A percentile compares a stretch with the other conserved stretches of the same genome.
Evolutionary conservation across 2,888 invertebrate genomes (phyloP).

Genomic region (Cotesia congregata): DNA sequence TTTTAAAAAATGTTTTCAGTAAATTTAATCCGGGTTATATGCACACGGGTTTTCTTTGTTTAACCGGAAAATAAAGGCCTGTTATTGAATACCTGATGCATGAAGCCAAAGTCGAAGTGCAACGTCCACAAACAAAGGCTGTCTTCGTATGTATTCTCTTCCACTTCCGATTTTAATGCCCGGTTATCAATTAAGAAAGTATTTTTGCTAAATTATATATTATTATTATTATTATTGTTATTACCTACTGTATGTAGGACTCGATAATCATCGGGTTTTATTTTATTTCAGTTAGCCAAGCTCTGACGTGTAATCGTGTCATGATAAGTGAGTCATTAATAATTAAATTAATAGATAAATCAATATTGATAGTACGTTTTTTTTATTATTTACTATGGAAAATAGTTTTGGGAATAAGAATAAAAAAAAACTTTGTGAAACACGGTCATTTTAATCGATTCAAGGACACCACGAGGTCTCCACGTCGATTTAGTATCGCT

Average conservation of each 20-base stretch:
- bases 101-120: constrained; percentile 45
- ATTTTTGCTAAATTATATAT: not conserved
- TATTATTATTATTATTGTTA: not conserved
- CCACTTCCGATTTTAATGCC: constrained; percentile 58
- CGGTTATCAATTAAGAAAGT: not conserved
- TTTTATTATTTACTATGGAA: not conserved
- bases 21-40: not conserved
- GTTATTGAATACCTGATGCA: constrained; percentile 58
- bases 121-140: constrained; percentile 60
- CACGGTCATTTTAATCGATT: constrained; percentile 52
- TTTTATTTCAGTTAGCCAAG: too few species aligned
- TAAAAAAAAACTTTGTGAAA: constrained; percentile 2
- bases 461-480: constrained; percentile 21
- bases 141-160: constrained; percentile 46
- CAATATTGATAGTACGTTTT: too few species aligned
- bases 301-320: too few species aligned
- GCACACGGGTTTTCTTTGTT: not conserved
- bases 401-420: constrained; percentile 1
- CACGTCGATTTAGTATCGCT: not conserved
- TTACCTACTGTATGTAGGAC: not conserved
- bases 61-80: not conserved
- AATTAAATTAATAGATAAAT: too few species aligned
- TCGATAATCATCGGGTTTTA: not conserved
- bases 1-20: not conserved
- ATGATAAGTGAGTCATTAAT: too few species aligned